Evolutionary conservation across 2,888 invertebrate species (phyloP).

Genomic region (Leptinotarsa rubiginosa): DNA sequence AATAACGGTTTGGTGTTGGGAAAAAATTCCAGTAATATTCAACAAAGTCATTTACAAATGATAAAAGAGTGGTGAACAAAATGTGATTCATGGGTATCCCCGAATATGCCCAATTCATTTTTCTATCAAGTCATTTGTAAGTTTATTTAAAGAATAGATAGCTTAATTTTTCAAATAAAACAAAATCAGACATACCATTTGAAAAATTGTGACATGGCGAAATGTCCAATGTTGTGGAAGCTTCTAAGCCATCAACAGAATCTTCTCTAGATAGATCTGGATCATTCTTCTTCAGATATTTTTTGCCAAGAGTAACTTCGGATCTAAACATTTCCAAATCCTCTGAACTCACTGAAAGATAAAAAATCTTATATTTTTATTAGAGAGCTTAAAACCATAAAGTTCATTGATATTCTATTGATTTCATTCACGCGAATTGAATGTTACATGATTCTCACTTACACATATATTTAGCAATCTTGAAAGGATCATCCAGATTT

Average conservation of each 20-base stretch:
- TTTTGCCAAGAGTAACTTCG: slow-evolving; percentile 21
- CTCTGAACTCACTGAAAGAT: slow-evolving; percentile 21
- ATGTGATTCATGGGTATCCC: too few relatives aligned
- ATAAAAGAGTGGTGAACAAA: too few relatives aligned
- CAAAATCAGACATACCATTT: too few relatives aligned
- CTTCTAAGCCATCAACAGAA: neutral
- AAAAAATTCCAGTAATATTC: too few relatives aligned
- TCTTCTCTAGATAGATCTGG: neutral
- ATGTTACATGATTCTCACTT: slow-evolving; percentile 46
- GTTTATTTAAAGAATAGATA: too few relatives aligned
- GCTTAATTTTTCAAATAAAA: too few relatives aligned
- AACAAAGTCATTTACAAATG: too few relatives aligned
- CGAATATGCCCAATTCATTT: too few relatives aligned
- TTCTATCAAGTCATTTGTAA: too few relatives aligned
- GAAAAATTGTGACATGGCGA: neutral
- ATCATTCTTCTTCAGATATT: slow-evolving; percentile 7
- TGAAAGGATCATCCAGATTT: slow-evolving; percentile 51
- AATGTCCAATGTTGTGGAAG: neutral
- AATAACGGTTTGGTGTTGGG: too few relatives aligned
- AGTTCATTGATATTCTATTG: neutral
- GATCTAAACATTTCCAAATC: slow-evolving; percentile 11
- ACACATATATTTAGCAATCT: slow-evolving; percentile 59
- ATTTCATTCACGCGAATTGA: neutral
- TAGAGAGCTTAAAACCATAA: too few relatives aligned
- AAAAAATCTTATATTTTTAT: neutral